phyloP scores from a whole-genome alignment of 2,888 invertebrate species.

The Drosophila anomelani region DNA sequence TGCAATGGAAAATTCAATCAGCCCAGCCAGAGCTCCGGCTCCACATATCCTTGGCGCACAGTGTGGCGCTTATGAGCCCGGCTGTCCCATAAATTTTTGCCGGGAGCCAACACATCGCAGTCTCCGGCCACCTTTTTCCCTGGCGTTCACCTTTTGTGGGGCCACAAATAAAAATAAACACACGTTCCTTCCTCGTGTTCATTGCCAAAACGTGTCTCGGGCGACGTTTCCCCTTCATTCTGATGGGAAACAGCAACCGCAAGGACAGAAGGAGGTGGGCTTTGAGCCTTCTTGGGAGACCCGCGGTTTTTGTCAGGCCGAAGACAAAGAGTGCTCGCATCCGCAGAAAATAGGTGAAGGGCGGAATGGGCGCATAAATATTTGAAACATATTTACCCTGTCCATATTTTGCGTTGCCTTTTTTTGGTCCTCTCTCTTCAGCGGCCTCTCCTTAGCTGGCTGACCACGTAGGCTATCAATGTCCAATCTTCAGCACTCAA shows the following conservation, averaged over 20 bases:
- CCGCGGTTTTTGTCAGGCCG: conserved; percentile 59
- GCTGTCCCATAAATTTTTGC: conserved; percentile 63
- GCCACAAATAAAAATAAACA: conserved; percentile 73
- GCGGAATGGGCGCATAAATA: conserved; percentile 52
- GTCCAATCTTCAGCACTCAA: conserved; percentile 60
- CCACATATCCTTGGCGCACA: conserved; percentile 17
- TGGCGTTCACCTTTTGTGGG: conserved; percentile 27
- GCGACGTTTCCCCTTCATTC: conserved; percentile 27
- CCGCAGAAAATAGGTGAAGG: conserved; percentile 68
- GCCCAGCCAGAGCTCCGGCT: conserved; percentile 28
- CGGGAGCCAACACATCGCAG: conserved; percentile 19
- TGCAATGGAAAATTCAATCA: conserved; percentile 58
- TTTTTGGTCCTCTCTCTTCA: neutral
- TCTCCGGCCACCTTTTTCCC: conserved; percentile 15
- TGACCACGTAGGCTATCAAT: conserved; percentile 73
- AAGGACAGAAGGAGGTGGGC: conserved; percentile 7
- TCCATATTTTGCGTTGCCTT: conserved; percentile 5
- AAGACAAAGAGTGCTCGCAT: conserved; percentile 59
- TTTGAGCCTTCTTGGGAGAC: neutral
- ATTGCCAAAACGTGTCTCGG: conserved; percentile 74
- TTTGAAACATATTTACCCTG: conserved; percentile 69
- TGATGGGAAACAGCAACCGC: conserved; percentile 38
- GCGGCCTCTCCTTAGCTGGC: conserved; percentile 23
- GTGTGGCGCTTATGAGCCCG: conserved; percentile 66
- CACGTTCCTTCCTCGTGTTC: conserved; percentile 63